Base-by-base conservation (phyloP, 2,888 invertebrate species). In the Hirtodrosophila trivittata region DNA sequence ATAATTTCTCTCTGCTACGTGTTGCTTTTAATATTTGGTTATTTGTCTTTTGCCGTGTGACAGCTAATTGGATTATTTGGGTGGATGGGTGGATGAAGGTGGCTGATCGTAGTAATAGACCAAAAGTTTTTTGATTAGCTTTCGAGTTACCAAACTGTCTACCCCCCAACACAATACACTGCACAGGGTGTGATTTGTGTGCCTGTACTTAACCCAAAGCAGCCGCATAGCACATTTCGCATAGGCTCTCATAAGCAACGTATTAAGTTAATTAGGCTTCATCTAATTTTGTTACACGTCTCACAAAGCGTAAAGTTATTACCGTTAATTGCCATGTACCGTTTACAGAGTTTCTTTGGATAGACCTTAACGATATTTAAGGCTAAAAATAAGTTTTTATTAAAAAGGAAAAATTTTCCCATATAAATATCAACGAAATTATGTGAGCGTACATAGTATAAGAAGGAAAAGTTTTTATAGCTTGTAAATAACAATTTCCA, bases 191-290 rank as follows among this genome's bases (percentile, higher is more conserved):
- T 42, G 30, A 35, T 21, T 25, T 12, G 51, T 37, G 30, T 46
- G 32, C 30, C 9, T 13, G n/a, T 46, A 54, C 26, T 64, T 64
- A 57, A 60, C 64, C 68, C 50, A 59, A 32, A 47, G 35, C 21
- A 12, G 39, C 33, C 39, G 7, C 28, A 28, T 9, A n/a, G 25
- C 46, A 52, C 42, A 55, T 52, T 58, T 64, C 35, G 56, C 50
- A 56, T 45, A 33, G 63, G 38, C 16, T 39, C 35, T 39, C 47
- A 66, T 62, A 69, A 78, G 66, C 73, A 66, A 58, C 52, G 47
- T 57, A 73, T 73, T 62, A 75, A 69, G 51, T 73, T 78, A 75
- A 77, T 78, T 77, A 59, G 64, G 68, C 45, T 57, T 59, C 64
- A 65, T 62, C 56, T 66, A 69, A 78, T 75, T 73, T 57, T 32